phyloP scores from a whole-genome alignment of 53 echinoderm and acorn worm species.

The Paracentrotus lividus region DNA sequence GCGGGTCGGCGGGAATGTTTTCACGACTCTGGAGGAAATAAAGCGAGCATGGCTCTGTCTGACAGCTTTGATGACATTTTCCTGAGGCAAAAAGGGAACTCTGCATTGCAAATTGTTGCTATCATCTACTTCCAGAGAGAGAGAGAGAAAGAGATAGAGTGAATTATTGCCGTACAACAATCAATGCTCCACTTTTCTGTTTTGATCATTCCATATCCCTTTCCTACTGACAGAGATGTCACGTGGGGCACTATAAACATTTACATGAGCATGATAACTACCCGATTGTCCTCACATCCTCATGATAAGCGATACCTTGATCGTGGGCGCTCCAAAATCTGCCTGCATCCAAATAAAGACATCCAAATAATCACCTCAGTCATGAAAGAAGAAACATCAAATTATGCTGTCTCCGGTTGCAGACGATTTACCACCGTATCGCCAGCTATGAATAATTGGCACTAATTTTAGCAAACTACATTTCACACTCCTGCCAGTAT shows the following conservation, averaged over 20 bases:
- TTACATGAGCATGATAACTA: background rate
- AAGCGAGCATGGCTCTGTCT: slow-evolving; percentile 17
- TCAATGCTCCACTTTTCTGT: slow-evolving; percentile 34
- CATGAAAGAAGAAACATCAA: slow-evolving; percentile 39
- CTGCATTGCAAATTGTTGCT: slow-evolving; percentile 60
- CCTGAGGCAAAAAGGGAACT: slow-evolving; percentile 18
- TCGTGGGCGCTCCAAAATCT: slow-evolving; percentile 36
- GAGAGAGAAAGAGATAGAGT: slow-evolving; percentile 2
- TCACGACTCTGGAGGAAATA: slow-evolving; percentile 45
- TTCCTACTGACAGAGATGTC: background rate
- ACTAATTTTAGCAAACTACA: slow-evolving; percentile 23
- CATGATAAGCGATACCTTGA: background rate
- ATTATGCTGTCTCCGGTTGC: slow-evolving; percentile 40
- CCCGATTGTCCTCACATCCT: background rate
- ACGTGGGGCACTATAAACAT: background rate
- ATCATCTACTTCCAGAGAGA: background rate
- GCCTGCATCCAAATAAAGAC: slow-evolving; percentile 21
- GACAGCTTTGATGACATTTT: slow-evolving; percentile 25
- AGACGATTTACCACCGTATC: background rate
- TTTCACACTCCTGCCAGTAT: background rate
- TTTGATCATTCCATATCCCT: background rate
- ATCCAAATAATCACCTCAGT: slow-evolving; percentile 29
- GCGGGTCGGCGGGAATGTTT: slow-evolving; percentile 30
- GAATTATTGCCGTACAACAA: slow-evolving; percentile 35
- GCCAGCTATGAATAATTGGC: slow-evolving; percentile 20